Evolutionary conservation across 2,888 invertebrate genomes (phyloP), one percentile per base, ranked within the genome.

Genomic region (Orthosia cruda): DNA sequence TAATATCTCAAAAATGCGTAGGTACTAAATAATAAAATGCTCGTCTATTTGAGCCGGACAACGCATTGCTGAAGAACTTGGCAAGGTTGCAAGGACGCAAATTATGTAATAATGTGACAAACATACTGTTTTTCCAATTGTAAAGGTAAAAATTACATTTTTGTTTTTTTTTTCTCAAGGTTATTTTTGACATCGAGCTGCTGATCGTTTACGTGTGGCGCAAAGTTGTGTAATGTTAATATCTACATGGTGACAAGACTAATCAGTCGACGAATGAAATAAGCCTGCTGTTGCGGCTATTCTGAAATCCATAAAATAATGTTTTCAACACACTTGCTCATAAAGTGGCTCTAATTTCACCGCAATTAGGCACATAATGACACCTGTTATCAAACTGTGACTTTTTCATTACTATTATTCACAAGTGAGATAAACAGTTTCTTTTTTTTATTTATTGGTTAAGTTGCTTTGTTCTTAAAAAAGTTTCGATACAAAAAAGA

Each of bases 21-120:
- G 89, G 90, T 88, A 91, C 88, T 89, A 85, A 87, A 88, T 90
- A 92, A 90, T 91, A 88, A 87, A 86, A 63, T 77, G 81, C 71
- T 84, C 72, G 79, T 83, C 88, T 88, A 89, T 89, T 90, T 87
- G 80, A 81, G 86, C 71, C 66, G 63, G 85, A 88, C 91, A 90
- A 85, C 92, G 83, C 93, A 94, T 89, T 84, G 82, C 80, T 69
- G 76, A 87, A 91, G 94, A 91, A 94, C 94, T 94, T 94, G 95
- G 95, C 95, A 92, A 83, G 84, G 77, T 77, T 75, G 88, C 94
- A 92, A 94, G 94, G 94, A 90, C 94, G 85, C 81, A 87, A 89
- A 85, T 87, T 77, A 87, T 84, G 89, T 92, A 80, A 83, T 83
- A 69, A 71, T 77, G 68, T 74, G 74, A 88, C 77, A 85, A 87